These are phyloP conservation scores for Bradypodion ventrale DNA, from an alignment of 2,797 vertebrate genomes.

Conservation along the genomic window DNA sequence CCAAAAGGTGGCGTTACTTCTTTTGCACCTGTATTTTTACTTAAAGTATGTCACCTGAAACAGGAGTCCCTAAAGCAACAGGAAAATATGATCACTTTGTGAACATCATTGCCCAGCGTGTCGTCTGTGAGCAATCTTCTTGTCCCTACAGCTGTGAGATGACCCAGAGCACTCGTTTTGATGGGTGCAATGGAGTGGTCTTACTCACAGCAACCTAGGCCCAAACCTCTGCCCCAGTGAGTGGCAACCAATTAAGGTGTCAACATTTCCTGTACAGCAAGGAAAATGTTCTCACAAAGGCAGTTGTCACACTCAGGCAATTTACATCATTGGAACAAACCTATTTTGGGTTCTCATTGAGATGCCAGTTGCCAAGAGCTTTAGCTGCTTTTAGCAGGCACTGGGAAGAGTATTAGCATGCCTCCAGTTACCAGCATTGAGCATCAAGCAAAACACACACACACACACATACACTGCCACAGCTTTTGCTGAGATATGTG, in stretches of 20 bases:
- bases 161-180: background rate
- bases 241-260: slow-evolving; percentile 9
- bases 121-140: background rate
- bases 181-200: background rate
- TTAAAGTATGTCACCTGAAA: background rate
- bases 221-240: slow-evolving; percentile 2
- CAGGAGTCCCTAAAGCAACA: background rate
- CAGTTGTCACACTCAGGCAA: slow-evolving; percentile 19
- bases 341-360: slow-evolving; percentile 27
- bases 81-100: background rate
- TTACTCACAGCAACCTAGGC: background rate
- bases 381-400: background rate
- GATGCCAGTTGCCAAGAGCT: slow-evolving; percentile 31
- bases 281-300: slow-evolving; percentile 6
- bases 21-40: background rate
- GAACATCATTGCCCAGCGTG: no score
- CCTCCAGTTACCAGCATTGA: background rate
- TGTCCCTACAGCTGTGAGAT: background rate
- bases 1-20: background rate
- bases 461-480: background rate
- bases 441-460: background rate
- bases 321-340: slow-evolving; percentile 6
- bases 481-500: background rate
- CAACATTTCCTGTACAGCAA: background rate
- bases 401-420: background rate